Percentiles rank a stretch among this genome's conserved stretches.
phyloP scores from a whole-genome alignment of 1,140 invertebrate genomes.

The Danaus melanippus region DNA sequence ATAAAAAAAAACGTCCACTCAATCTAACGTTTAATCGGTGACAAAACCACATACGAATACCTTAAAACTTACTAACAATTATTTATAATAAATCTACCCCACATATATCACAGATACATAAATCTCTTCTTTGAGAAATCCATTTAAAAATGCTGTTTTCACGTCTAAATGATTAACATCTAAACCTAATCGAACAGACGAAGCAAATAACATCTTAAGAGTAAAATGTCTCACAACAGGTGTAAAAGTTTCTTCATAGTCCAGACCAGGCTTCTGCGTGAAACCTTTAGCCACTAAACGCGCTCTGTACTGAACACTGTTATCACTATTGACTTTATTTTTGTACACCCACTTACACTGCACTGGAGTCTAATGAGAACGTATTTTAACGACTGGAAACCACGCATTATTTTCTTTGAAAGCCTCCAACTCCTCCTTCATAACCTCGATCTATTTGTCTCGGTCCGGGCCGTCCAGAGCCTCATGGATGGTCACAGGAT shows the following conservation, averaged over 20 bases:
- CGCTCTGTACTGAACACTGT: constrained; percentile 15
- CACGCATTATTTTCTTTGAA: too few relatives aligned
- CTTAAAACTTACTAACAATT: too few relatives aligned
- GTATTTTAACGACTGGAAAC: constrained; percentile 8
- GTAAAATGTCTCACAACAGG: constrained; percentile 15
- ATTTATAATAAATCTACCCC: too few relatives aligned
- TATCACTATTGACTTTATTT: constrained; percentile 13
- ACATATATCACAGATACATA: too few relatives aligned
- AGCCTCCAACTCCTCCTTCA: constrained; percentile 12
- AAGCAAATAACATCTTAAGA: constrained; percentile 18
- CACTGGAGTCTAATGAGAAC: constrained; percentile 5
- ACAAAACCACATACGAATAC: too few relatives aligned
- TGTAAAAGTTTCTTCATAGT: constrained; percentile 20
- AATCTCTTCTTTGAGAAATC: constrained; percentile 9
- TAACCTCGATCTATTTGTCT: constrained; percentile 7
- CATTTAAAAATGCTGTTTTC: constrained; percentile 17
- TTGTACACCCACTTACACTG: constrained; percentile 19
- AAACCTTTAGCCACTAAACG: constrained; percentile 16
- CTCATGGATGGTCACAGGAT: not conserved
- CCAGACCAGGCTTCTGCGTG: constrained; percentile 13
- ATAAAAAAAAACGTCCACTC: too few relatives aligned
- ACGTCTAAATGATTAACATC: constrained; percentile 21
- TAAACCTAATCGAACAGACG: constrained; percentile 12
- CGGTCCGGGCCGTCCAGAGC: constrained; percentile 8
- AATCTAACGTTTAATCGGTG: too few relatives aligned